Conservation (phyloP, 2,113 vertebrate genomes). For the Chamaea fasciata region DNA sequence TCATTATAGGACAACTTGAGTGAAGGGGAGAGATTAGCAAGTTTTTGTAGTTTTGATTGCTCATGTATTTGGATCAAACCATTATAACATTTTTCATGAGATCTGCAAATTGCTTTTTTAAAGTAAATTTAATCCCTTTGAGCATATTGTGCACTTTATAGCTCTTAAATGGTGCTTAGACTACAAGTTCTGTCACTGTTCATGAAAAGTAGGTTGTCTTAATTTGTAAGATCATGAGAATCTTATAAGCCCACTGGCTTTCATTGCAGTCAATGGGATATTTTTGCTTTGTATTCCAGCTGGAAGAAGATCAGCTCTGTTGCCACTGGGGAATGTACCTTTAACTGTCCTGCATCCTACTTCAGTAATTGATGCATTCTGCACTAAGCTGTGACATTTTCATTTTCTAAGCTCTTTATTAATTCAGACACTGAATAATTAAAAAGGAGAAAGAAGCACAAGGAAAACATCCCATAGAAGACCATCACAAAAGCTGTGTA, state of each 20-base stretch:
- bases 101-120: not conserved
- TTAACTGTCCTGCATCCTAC: not conserved
- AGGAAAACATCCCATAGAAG: not conserved
- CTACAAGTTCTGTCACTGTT: not conserved
- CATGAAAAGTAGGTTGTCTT: not conserved
- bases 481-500: not conserved
- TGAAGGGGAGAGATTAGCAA: not conserved
- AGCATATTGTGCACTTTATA: not conserved
- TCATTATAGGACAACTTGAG: not conserved
- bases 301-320: not conserved
- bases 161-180: not conserved
- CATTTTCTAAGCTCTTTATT: constrained; percentile 9
- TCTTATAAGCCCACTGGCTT: not conserved
- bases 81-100: not conserved
- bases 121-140: not conserved
- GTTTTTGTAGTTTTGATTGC: not conserved
- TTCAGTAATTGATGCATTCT: not conserved
- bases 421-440: not conserved
- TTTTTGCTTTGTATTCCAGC: not conserved
- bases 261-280: not conserved
- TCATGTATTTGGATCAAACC: not conserved
- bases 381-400: not conserved
- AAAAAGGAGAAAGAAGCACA: not conserved
- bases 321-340: not conserved
- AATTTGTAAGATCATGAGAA: not conserved